These are phyloP conservation scores for Aphrocallistes beatrix DNA, from an alignment of 37 sponge, comb jelly and placozoan genomes.

Conservation along the genomic window DNA sequence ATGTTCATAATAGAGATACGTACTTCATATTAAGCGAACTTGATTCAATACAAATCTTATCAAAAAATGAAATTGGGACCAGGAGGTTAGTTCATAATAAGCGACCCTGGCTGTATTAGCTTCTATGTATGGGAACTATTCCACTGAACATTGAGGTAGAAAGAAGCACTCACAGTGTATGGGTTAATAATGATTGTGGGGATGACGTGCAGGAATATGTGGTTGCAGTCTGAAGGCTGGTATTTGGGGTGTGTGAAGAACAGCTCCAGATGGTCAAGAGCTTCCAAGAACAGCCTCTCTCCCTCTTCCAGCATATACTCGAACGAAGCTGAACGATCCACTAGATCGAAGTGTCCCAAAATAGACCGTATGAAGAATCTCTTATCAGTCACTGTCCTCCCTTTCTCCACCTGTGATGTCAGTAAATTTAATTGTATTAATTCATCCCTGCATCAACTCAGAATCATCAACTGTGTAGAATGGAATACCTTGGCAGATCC, in stretches of 20 bases:
- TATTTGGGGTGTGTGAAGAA: constrained; percentile 58
- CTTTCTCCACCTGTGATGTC: constrained; percentile 36
- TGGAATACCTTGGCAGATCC: constrained; percentile 67
- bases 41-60: no score
- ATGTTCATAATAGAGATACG: no score
- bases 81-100: no score
- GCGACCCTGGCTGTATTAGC: no score
- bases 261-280: constrained; percentile 82
- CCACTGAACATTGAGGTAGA: no score
- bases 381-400: constrained; percentile 61
- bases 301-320: constrained; percentile 93
- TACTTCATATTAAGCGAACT: no score
- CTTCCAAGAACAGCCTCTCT: constrained; percentile 84
- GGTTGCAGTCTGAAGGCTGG: constrained; percentile 77
- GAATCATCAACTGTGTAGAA: not conserved
- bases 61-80: no score
- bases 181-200: constrained; percentile 89
- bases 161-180: no score
- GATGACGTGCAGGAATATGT: constrained; percentile 92
- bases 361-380: constrained; percentile 86
- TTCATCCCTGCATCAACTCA: not conserved
- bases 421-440: not conserved
- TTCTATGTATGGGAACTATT: no score
- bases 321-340: constrained; percentile 70
- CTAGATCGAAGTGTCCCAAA: constrained; percentile 82